Conservation (phyloP, 2,113 vertebrate genomes). For the Coptodon rendalli region DNA sequence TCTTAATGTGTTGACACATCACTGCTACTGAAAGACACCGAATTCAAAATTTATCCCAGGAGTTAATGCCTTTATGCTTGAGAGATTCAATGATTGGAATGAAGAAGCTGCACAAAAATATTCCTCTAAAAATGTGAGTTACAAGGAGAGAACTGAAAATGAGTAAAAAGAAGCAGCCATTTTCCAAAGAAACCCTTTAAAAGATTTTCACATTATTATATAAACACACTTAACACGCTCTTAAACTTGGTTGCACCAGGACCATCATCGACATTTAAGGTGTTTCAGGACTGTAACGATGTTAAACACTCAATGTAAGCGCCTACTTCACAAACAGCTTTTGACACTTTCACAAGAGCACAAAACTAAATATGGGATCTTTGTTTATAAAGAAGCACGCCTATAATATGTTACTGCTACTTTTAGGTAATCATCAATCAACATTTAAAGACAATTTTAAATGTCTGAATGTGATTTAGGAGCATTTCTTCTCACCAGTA, state of each 20-base stretch:
- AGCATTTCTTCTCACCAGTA: conserved; percentile 81
- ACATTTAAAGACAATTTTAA: not conserved
- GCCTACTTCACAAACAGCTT: not conserved
- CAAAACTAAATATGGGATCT: not conserved
- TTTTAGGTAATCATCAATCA: not conserved
- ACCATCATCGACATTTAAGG: not conserved
- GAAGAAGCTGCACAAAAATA: not conserved
- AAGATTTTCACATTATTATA: not conserved
- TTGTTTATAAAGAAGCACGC: not conserved
- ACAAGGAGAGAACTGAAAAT: not conserved
- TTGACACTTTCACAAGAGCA: not conserved
- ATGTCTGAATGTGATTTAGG: not conserved
- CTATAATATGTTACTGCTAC: not conserved
- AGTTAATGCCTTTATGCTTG: not conserved
- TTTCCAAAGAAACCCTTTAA: not conserved
- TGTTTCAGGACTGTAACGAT: not conserved
- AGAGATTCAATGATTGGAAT: not conserved
- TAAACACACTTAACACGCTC: not conserved
- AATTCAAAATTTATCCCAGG: not conserved
- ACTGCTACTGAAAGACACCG: not conserved
- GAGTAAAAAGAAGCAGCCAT: not conserved
- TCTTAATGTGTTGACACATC: not conserved
- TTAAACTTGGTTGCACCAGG: not conserved
- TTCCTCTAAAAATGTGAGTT: not conserved
- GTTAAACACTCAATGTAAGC: not conserved